Base-by-base conservation (phyloP, 2,113 vertebrate species). In the Rutilus rutilus region DNA sequence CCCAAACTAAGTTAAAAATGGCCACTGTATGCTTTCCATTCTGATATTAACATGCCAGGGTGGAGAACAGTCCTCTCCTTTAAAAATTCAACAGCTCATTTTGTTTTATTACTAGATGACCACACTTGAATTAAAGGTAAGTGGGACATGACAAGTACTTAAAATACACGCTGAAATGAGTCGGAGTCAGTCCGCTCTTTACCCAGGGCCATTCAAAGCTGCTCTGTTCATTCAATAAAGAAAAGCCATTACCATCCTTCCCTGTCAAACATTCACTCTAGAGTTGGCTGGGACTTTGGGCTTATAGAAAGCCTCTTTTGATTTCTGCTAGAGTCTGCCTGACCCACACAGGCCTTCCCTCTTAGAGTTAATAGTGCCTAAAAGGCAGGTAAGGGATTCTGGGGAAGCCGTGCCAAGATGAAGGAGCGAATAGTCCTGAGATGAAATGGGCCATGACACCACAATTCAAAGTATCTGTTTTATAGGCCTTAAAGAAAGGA, bases 381-480 rank as follows among this genome's bases (percentile, higher is more conserved):
- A 84, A 83, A 92, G 88, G 50, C 87, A 90, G 88, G 74, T 87
- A 71, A 59, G 57, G 36, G 88, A 86, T 88, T 88, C 83, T 59
- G 78, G 59, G 71, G 30, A 30, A 84, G 39, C 17, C 73, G 74
- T 87, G 89, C 87, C 84, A 89, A 90, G 88, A 89, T 60, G 74
- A 73, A 59, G 62, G 71, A 91, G 88, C 62, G 76, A 83, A 84
- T 83, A 73, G 88, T 82, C 77, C 82, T 7, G 86, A 85, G 75
- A 86, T n/a, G 12, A 90, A 93, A 93, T 92, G 86, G 85, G 64
- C 89, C 67, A 54, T 89, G 85, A 86, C 39, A 19, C 65, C 0
- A 42, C 84, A 33, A 89, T 89, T 88, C 86, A 83, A 89, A 90
- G 65, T 90, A 85, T 89, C 86, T 90, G 76, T 89, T 91, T 91